Evolutionary conservation across 2,797 vertebrate genomes (phyloP).

Genomic region (Lepilemur ruficaudatus): DNA sequence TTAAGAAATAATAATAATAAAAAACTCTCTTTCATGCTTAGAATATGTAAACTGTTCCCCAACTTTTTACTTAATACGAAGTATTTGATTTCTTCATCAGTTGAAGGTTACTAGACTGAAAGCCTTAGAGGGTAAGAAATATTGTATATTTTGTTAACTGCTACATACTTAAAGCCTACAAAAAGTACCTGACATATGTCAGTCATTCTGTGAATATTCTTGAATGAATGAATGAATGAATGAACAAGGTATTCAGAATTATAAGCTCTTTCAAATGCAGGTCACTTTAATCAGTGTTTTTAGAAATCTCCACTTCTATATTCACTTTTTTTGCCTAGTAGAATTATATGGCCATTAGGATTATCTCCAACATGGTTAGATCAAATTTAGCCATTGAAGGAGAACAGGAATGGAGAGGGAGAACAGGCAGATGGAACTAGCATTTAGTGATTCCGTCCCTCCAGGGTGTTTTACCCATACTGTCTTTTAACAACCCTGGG

Average conservation of each 20-base stretch:
- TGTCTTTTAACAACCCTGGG: neutral
- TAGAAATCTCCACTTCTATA: neutral
- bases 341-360: neutral
- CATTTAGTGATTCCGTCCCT: neutral
- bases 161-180: neutral
- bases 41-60: neutral
- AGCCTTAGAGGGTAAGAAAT: neutral
- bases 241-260: neutral
- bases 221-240: neutral
- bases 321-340: neutral
- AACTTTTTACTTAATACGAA: neutral
- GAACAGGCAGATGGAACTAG: neutral
- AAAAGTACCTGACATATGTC: neutral
- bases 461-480: neutral
- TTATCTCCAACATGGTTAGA: neutral
- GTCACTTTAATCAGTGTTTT: neutral
- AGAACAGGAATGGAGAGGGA: neutral
- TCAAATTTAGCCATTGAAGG: neutral
- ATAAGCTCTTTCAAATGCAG: neutral
- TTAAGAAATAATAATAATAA: conserved; percentile 18
- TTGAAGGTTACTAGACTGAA: neutral
- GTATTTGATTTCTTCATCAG: neutral
- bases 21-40: neutral
- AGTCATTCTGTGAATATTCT: neutral
- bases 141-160: neutral